Base-by-base conservation (phyloP, 2,888 invertebrate genomes). In the Drosophila rellima region DNA sequence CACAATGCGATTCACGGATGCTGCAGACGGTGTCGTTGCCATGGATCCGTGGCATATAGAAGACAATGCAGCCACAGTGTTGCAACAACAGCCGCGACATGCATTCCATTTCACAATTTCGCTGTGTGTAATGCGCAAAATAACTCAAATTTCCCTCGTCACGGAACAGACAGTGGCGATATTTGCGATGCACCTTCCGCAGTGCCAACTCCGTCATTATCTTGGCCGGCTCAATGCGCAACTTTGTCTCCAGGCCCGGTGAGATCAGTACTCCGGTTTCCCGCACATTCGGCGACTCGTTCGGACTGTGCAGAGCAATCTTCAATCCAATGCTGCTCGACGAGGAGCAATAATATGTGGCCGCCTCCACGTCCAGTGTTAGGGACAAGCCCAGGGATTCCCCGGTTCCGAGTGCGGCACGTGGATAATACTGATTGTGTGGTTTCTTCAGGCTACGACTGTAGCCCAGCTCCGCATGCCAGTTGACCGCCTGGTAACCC, bases 331-430 rank as follows among this genome's bases (percentile, higher is more conserved):
- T 76, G 67, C 92, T 96, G 82, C 94, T 95, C 6, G 96, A 95
- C 0, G 96, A 96, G 2, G 96, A 96, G 89, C 97, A 97, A 90
- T 95, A 96, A 89, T 97, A 97, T 84, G 96, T 95, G 1, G 94
- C 94, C 3, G 95, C 83, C 72, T 95, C 94, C 0, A 95, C 95
- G 87, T 97, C 95, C 42, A 96, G 92, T 0, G 95, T 93, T 13
- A 97, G 90, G 1, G 95, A 94, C 40, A 97, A 92, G 0, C 97
- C 97, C 59, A 96, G 93, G 72, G 95, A 94, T 20, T 95, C 94
- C 6, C 97, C 96, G 13, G 95, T 94, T 39, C 96, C 92, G 40
- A 88, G 80, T 3, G 90, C 80, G 5, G 88, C 79, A 3, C 78
- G 78, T 0, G 96, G 96, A 82, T 95, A 94, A 1, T 94, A 94